Evolutionary conservation across 2,797 vertebrate species (phyloP).

Genomic region (Macrochelys suwanniensis): DNA sequence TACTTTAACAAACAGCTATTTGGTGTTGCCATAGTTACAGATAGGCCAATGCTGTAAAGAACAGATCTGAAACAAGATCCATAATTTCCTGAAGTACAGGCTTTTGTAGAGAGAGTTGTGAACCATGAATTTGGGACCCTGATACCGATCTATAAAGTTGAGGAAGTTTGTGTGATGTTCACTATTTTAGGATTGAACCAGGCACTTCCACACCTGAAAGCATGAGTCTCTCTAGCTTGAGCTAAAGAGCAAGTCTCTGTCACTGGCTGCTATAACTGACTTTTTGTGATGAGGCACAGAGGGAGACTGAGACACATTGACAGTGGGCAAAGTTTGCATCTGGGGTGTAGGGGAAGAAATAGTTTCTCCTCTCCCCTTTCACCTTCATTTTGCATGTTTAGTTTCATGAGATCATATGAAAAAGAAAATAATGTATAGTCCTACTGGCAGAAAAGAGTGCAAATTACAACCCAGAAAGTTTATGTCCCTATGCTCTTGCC

Average conservation of each 20-base stretch:
- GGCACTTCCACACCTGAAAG: background rate
- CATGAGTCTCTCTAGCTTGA: background rate
- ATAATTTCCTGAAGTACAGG: background rate
- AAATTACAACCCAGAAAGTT: background rate
- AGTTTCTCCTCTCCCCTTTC: background rate
- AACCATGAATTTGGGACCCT: background rate
- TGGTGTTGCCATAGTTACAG: slow-evolving; percentile 34
- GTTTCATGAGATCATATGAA: background rate
- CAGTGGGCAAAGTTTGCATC: background rate
- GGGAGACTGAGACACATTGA: background rate
- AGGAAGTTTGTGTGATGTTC: background rate
- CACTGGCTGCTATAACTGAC: background rate
- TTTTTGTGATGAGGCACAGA: background rate
- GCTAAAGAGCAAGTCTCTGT: background rate
- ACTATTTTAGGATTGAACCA: background rate
- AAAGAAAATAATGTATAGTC: background rate
- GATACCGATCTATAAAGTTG: background rate
- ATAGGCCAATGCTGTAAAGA: background rate
- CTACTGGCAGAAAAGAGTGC: background rate
- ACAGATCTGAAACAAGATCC: background rate
- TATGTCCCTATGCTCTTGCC: background rate
- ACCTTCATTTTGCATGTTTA: background rate
- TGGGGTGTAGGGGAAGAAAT: too few species aligned
- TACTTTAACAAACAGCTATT: background rate
- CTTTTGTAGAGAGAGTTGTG: background rate